phyloP scores from a whole-genome alignment of 2,888 invertebrate species.

The Apamea epomidion region DNA sequence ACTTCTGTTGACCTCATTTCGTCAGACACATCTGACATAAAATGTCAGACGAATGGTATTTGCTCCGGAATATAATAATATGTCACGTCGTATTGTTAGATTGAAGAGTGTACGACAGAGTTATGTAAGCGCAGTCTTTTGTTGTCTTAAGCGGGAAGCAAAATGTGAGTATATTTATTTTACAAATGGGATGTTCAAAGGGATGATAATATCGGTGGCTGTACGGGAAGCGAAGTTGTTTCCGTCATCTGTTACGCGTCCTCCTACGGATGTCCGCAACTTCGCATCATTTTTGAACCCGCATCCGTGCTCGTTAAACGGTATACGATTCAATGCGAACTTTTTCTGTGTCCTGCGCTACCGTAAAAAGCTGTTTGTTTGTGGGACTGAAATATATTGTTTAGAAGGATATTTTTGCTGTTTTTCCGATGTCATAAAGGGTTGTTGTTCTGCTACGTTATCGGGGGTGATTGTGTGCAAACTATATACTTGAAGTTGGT shows the following conservation, averaged over 20 bases:
- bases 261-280: conserved; percentile 9
- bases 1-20: conserved; percentile 24
- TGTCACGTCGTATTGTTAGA: conserved; percentile 2
- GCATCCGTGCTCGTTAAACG: conserved; percentile 22
- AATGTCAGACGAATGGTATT: background rate
- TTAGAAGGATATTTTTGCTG: conserved; percentile 8
- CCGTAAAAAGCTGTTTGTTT: conserved; percentile 18
- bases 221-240: conserved; percentile 9
- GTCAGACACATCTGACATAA: background rate
- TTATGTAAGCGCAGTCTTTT: conserved; percentile 2
- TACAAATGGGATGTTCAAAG: conserved; percentile 14
- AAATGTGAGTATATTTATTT: conserved; percentile 17
- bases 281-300: conserved; percentile 20
- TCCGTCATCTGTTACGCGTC: conserved; percentile 31
- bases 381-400: conserved; percentile 23
- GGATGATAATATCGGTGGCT: conserved; percentile 2
- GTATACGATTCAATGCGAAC: conserved; percentile 35
- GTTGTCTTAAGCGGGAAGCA: background rate
- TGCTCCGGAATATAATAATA: background rate
- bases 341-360: conserved; percentile 23
- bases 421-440: conserved; percentile 6
- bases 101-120: background rate
- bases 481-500: background rate
- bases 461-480: background rate
- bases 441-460: background rate